These are phyloP conservation scores for Mus pahari DNA, from an alignment of 2,113 vertebrate species.

Conservation along the genomic window DNA sequence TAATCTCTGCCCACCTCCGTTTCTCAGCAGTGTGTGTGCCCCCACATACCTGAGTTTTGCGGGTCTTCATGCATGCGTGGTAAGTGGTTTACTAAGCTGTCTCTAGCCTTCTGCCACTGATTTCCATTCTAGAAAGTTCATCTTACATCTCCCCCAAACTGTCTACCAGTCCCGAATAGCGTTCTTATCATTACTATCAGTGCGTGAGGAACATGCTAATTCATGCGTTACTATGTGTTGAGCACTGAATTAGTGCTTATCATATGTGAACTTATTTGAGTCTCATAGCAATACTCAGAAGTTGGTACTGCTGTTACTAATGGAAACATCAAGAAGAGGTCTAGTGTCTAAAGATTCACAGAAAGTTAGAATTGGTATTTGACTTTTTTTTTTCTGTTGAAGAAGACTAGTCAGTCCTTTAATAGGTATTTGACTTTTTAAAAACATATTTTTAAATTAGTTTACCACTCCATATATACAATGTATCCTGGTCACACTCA, in stretches of 20 bases:
- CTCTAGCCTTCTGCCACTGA: not conserved
- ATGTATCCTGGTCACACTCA: not conserved
- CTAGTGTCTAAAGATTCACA: not conserved
- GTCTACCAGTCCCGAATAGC: not conserved
- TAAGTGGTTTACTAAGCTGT: not conserved
- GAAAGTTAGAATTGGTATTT: not conserved
- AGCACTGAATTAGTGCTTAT: not conserved
- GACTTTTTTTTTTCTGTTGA: too few species aligned
- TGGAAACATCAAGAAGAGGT: not conserved
- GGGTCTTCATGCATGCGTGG: not conserved
- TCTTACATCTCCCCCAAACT: not conserved
- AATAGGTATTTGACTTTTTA: not conserved
- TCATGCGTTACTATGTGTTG: not conserved
- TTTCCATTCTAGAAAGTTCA: not conserved
- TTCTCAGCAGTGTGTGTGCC: not conserved
- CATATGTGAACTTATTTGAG: not conserved
- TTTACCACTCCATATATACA: not conserved
- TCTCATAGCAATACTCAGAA: conserved; percentile 3
- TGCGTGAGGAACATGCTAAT: not conserved
- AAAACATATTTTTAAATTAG: not conserved
- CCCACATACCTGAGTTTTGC: not conserved
- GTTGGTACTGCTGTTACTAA: not conserved
- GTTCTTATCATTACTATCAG: not conserved
- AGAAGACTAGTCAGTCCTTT: too few species aligned
- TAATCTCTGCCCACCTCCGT: not conserved